Percentiles rank a stretch among this genome's conserved stretches.
Conservation (phyloP, 2,888 invertebrate species). For the Busseola fusca region DNA sequence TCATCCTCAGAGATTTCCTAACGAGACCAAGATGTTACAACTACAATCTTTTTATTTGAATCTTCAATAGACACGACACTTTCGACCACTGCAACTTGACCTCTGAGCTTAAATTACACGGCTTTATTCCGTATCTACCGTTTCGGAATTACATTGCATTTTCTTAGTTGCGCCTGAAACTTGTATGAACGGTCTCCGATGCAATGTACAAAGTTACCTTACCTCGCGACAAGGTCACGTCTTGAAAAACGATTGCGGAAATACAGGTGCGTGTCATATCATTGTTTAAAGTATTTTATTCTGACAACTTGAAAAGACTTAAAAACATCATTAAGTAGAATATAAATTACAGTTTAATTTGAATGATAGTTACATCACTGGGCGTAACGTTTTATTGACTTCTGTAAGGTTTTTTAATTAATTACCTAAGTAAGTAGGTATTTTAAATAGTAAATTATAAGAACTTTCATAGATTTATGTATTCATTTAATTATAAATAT, state of each 20-base stretch:
- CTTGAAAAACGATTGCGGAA: conserved; percentile 32
- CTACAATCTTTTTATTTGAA: conserved; percentile 62
- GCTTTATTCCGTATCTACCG: conserved; percentile 9
- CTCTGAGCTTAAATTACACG: conserved; percentile 35
- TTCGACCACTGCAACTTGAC: conserved; percentile 34
- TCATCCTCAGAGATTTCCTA: conserved; percentile 53
- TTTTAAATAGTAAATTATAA: conserved; percentile 2
- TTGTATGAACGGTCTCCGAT: conserved; percentile 36
- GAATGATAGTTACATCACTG: background rate
- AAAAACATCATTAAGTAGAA: background rate
- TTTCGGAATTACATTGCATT: conserved; percentile 45
- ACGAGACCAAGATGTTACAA: conserved; percentile 58
- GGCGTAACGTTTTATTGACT: background rate
- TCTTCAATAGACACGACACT: conserved; percentile 62
- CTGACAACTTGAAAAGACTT: background rate
- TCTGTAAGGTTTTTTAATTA: conserved; percentile 4
- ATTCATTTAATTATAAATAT: background rate
- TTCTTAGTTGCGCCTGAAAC: conserved; percentile 35
- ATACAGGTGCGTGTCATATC: conserved; percentile 23
- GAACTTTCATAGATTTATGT: background rate
- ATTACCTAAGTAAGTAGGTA: background rate
- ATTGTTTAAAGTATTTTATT: conserved; percentile 35
- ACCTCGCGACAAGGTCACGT: conserved; percentile 41
- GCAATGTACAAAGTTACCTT: conserved; percentile 19
- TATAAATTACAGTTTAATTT: conserved; percentile 1